phyloP scores from a whole-genome alignment of 2,888 invertebrate species.

The Trisateles emortualis region DNA sequence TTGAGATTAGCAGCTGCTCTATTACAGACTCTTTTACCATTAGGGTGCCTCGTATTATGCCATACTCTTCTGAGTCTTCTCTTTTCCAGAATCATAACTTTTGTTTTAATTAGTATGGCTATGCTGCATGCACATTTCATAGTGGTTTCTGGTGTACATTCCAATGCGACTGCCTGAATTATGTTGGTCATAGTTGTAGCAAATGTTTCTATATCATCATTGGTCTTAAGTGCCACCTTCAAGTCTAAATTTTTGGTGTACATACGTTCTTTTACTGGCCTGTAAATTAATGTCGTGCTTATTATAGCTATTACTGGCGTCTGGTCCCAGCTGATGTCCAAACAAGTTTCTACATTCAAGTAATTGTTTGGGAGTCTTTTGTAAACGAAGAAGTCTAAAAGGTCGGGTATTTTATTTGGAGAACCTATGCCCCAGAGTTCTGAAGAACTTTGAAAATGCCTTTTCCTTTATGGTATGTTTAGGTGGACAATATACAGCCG shows the following conservation, averaged over 20 bases:
- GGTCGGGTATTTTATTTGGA: conserved; percentile 28
- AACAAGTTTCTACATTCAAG: conserved; percentile 14
- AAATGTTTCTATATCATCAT: neutral
- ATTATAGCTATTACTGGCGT: conserved; percentile 9
- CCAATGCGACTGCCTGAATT: conserved; percentile 3
- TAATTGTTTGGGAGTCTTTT: conserved; percentile 10
- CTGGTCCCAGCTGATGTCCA: conserved; percentile 12
- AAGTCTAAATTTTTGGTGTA: neutral
- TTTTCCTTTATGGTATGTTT: conserved; percentile 23
- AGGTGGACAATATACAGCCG: conserved; percentile 36
- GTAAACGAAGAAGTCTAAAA: conserved; percentile 36
- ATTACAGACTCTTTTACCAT: too few species aligned
- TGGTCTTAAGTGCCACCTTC: neutral
- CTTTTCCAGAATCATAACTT: too few species aligned
- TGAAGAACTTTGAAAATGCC: conserved; percentile 5
- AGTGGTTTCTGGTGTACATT: neutral
- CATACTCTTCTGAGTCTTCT: too few species aligned
- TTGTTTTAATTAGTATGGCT: neutral
- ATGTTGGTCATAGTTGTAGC: neutral
- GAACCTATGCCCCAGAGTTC: conserved; percentile 12
- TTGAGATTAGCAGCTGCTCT: too few species aligned
- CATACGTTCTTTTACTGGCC: neutral
- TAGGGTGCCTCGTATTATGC: too few species aligned
- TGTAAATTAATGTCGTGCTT: conserved; percentile 3
- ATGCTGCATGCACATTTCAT: neutral